These are phyloP conservation scores for Erebia ligea DNA, from an alignment of 2,888 invertebrate species.

Conservation along the genomic window DNA sequence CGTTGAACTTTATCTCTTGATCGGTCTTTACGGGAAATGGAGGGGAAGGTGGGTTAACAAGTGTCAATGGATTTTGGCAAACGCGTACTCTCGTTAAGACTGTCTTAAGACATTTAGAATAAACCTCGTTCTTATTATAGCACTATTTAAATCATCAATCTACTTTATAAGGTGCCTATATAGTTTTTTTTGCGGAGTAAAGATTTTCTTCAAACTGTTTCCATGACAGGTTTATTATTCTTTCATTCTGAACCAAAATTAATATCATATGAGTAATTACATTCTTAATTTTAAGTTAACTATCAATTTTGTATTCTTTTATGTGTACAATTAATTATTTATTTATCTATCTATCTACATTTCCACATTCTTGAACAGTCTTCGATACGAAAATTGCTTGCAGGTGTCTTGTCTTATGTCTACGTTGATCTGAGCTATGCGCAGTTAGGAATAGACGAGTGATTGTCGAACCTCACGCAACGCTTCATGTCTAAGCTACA, in stretches of 20 bases:
- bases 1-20: constrained; percentile 16
- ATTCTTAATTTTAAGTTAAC: too few species aligned
- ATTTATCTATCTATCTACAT: not conserved
- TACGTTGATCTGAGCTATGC: constrained; percentile 11
- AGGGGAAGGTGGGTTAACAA: constrained; percentile 22
- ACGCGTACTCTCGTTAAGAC: constrained; percentile 7
- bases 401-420: constrained; percentile 12
- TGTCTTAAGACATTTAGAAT: constrained; percentile 3
- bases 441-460: constrained; percentile 36
- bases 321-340: too few species aligned
- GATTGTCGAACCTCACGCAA: constrained; percentile 56
- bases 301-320: too few species aligned
- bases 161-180: not conserved
- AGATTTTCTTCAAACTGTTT: too few species aligned
- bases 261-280: too few species aligned
- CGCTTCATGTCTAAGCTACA: constrained; percentile 51
- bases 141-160: not conserved
- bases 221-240: too few species aligned
- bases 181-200: too few species aligned
- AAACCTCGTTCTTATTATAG: not conserved
- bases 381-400: not conserved
- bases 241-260: too few species aligned
- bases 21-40: constrained; percentile 18
- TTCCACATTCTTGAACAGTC: not conserved
- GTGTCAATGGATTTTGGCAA: constrained; percentile 23